phyloP scores from a whole-genome alignment of 2,888 invertebrate species.

The Cotesia congregata region DNA sequence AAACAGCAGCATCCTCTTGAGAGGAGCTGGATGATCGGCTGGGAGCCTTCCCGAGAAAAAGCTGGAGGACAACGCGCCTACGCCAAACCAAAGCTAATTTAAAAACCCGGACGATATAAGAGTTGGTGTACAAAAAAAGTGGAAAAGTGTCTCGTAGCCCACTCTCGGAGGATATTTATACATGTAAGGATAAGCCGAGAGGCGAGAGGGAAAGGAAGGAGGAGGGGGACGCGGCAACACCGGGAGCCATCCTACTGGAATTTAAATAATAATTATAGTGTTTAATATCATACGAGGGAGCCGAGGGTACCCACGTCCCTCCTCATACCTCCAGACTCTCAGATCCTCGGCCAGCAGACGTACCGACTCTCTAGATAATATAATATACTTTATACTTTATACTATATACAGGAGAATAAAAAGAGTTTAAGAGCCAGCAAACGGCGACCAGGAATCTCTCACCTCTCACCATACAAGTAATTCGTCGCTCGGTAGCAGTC shows the following conservation, averaged over 20 bases:
- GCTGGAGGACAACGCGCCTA: constrained; percentile 59
- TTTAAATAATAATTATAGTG: constrained; percentile 70
- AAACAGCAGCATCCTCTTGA: constrained; percentile 21
- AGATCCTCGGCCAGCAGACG: background rate
- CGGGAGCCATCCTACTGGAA: constrained; percentile 69
- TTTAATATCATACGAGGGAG: constrained; percentile 66
- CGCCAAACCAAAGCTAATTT: constrained; percentile 66
- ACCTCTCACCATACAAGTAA: constrained; percentile 29
- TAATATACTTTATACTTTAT: background rate
- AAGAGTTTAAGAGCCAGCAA: background rate
- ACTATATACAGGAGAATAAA: background rate
- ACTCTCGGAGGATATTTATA: constrained; percentile 12
- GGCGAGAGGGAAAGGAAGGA: constrained; percentile 39
- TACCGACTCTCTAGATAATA: constrained; percentile 1
- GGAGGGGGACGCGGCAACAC: constrained; percentile 61
- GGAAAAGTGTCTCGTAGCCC: constrained; percentile 43
- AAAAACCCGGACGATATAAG: constrained; percentile 60
- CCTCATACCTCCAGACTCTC: constrained; percentile 40
- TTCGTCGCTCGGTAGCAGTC: constrained; percentile 24
- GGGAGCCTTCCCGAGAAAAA: constrained; percentile 37
- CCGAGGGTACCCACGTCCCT: constrained; percentile 45
- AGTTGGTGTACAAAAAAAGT: constrained; percentile 56
- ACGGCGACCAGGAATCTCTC: constrained; percentile 38
- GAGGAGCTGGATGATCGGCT: constrained; percentile 42
- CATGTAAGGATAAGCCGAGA: constrained; percentile 33